These are phyloP conservation scores for Enteromius fasciolatus DNA, from an alignment of 2,797 vertebrate genomes.

Conservation along the genomic window DNA sequence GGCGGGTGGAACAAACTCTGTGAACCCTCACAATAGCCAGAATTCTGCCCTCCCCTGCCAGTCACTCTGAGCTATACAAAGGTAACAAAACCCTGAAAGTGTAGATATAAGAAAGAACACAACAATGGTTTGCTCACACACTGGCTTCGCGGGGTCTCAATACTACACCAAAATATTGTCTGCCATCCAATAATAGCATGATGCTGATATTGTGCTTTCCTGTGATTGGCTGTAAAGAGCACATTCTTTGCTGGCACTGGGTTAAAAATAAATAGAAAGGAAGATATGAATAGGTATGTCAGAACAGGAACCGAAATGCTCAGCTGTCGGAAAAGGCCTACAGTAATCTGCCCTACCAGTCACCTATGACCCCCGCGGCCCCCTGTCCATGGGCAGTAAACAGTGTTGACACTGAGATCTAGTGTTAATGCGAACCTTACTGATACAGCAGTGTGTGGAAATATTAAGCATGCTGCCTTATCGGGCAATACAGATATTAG, in stretches of 20 bases:
- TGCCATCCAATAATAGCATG: background rate
- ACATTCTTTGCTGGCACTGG: background rate
- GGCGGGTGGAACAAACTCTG: constrained; percentile 25
- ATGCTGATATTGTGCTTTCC: constrained; percentile 3
- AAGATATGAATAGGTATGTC: constrained; percentile 42
- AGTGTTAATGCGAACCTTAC: background rate
- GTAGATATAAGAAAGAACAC: background rate
- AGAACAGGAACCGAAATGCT: constrained; percentile 44
- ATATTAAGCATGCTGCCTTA: background rate
- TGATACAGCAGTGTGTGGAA: background rate
- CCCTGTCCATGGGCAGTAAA: constrained; percentile 8
- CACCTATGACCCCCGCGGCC: constrained; percentile 41
- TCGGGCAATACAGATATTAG: background rate
- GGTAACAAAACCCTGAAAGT: background rate
- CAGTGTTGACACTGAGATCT: constrained; percentile 18
- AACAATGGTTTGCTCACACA: background rate
- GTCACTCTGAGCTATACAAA: constrained; percentile 17
- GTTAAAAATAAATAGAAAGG: constrained; percentile 57
- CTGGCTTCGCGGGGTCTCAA: background rate
- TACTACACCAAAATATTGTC: background rate
- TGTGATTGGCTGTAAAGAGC: constrained; percentile 16
- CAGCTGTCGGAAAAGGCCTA: constrained; percentile 54
- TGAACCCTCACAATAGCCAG: constrained; percentile 24
- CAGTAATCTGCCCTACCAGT: constrained; percentile 25
- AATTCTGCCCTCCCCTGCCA: background rate